Evolutionary conservation across 2,797 vertebrate genomes (phyloP).

Genomic region (Psittacula echo): DNA sequence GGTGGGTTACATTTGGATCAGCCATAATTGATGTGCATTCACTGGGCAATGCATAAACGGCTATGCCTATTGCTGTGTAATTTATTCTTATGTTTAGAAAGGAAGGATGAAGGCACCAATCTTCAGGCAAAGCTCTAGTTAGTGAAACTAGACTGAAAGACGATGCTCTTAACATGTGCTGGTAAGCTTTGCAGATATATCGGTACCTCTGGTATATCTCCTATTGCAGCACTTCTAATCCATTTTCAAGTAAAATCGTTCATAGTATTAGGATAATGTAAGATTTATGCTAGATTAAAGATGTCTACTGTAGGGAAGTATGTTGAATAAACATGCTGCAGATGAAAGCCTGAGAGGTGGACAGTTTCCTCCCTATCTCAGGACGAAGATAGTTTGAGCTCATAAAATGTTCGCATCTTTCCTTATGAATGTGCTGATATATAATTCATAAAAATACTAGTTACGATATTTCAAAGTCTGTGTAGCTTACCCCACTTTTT

Average conservation of each 20-base stretch:
- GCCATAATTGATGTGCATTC: not conserved
- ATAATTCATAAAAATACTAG: not conserved
- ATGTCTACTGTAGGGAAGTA: not conserved
- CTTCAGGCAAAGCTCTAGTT: not conserved
- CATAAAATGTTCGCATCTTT: not conserved
- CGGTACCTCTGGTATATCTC: not conserved
- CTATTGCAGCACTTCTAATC: not conserved
- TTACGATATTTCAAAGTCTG: not conserved
- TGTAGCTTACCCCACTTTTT: not conserved
- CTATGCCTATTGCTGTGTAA: not conserved
- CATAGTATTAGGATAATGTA: not conserved
- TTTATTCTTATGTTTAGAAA: not conserved
- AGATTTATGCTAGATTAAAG: not conserved
- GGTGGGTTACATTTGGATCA: not conserved
- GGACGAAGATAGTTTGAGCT: not conserved
- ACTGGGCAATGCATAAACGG: not conserved
- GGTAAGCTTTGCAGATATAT: not conserved
- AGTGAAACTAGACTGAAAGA: not conserved
- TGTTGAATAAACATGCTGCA: not conserved
- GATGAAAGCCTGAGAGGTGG: not conserved
- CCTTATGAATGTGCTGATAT: not conserved
- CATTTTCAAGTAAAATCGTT: not conserved
- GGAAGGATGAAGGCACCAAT: not conserved
- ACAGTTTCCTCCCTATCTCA: not conserved
- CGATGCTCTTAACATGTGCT: not conserved